Conservation (phyloP, 2,888 invertebrate genomes). For the Torymus auratus region DNA sequence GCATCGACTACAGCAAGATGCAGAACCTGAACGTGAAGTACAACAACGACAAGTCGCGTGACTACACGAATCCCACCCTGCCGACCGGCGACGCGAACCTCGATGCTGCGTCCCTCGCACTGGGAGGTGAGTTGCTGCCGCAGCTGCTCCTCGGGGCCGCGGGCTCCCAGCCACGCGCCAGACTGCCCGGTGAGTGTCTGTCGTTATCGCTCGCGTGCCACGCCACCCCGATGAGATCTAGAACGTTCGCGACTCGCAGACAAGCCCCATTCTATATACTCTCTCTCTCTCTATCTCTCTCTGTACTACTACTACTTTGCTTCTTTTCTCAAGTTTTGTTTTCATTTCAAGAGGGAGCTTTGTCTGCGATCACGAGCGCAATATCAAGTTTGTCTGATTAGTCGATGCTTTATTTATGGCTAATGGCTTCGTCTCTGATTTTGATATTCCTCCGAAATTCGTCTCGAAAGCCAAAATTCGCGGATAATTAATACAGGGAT, state of each 20-base stretch:
- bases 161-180: slow-evolving; percentile 73
- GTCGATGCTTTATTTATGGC: slow-evolving; percentile 40
- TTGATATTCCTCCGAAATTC: slow-evolving; percentile 13
- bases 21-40: slow-evolving; percentile 98
- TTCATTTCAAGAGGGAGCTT: background rate
- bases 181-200: slow-evolving; percentile 72
- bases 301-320: background rate
- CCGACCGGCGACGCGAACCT: slow-evolving; percentile 92
- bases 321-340: background rate
- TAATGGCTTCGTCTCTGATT: background rate
- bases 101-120: slow-evolving; percentile 81
- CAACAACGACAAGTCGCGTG: slow-evolving; percentile 99
- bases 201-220: slow-evolving; percentile 42
- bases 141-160: slow-evolving; percentile 79
- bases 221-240: background rate
- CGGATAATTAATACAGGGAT: too few relatives aligned
- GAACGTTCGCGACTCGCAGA: background rate
- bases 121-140: slow-evolving; percentile 82
- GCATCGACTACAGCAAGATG: slow-evolving; percentile 99
- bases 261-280: too few relatives aligned
- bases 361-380: slow-evolving; percentile 25
- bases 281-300: too few relatives aligned
- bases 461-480: background rate
- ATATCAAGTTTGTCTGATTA: slow-evolving; percentile 36
- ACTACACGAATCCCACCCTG: slow-evolving; percentile 98